phyloP scores from a whole-genome alignment of 2,113 vertebrate species.

The Cyphomyrus discorhynchus region DNA sequence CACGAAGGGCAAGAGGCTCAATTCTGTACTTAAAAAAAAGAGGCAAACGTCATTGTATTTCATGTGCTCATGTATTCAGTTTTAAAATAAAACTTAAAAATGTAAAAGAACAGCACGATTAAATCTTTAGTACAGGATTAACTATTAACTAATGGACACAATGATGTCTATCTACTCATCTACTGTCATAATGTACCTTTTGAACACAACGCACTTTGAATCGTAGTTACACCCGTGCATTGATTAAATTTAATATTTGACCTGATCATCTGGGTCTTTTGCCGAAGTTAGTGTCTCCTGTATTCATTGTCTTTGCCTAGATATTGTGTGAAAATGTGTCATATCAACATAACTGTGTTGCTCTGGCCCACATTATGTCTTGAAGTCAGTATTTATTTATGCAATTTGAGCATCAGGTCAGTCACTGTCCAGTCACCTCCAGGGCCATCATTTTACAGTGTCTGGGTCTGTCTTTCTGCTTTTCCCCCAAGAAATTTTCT shows the following conservation, averaged over 20 bases:
- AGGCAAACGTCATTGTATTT: neutral
- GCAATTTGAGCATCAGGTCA: neutral
- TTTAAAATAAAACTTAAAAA: neutral
- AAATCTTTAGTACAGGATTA: neutral
- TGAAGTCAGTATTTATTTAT: neutral
- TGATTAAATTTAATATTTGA: neutral
- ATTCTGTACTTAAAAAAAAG: neutral
- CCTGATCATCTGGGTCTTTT: neutral
- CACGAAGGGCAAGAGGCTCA: neutral
- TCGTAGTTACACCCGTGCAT: neutral
- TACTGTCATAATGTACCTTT: neutral
- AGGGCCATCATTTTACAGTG: neutral
- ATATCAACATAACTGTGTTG: neutral
- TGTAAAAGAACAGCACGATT: neutral
- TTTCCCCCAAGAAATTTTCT: neutral
- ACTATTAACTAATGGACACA: neutral
- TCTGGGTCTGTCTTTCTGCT: neutral
- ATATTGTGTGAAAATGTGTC: neutral
- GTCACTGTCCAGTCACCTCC: neutral
- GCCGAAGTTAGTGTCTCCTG: neutral
- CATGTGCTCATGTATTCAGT: neutral
- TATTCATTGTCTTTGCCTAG: neutral
- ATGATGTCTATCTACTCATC: neutral
- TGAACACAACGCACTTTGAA: neutral
- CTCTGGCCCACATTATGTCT: neutral